Base-by-base conservation (phyloP, 2,113 vertebrate genomes). In the Eretmochelys imbricata region DNA sequence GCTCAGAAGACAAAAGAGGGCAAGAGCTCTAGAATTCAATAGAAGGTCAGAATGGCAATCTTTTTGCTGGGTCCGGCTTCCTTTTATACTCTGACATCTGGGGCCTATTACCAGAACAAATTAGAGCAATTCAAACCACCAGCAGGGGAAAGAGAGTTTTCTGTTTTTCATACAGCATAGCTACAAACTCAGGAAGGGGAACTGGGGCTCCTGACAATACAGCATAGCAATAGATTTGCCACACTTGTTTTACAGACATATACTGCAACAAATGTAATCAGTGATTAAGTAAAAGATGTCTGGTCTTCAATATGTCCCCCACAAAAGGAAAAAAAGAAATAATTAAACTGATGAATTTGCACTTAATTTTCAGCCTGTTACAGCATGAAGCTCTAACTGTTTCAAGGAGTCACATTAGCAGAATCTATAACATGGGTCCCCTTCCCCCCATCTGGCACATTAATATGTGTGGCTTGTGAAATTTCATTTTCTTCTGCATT, bases 81-180 rank as follows among this genome's bases (percentile, higher is more conserved):
- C 89, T 98, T 97, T 98, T 96, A 55, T 93, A 57, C 87, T 89
- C 88, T 96, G 98, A 98, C 97, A 98, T 98, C 98, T 98, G 98
- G 98, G 20, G 10, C 87, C 92, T 96, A 96, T 98, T 97, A 98
- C 87, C 46, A 97, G 97, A 96, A 97, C 97, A 98, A 98, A 98
- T 97, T 87, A 98, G 92, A 98, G 95, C 93, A 96, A 97, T 98
- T 98, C 96, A 97, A 97, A 93, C 88, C 87, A 89, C 91, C 82
- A 88, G 90, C 84, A 76, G 93, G 91, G 65, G 84, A 97, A 96
- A 90, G 54, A 89, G 93, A 49, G 76, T 80, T 97, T 97, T 96
- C 93, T 96, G 94, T 55, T 95, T 97, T 96, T 94, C 11, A 1
- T 93, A 84, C 42, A 53, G 82, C 42, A 48, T 19, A 49, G 87